phyloP scores from a whole-genome alignment of 2,888 invertebrate species.

The Chydorus sphaericus region DNA sequence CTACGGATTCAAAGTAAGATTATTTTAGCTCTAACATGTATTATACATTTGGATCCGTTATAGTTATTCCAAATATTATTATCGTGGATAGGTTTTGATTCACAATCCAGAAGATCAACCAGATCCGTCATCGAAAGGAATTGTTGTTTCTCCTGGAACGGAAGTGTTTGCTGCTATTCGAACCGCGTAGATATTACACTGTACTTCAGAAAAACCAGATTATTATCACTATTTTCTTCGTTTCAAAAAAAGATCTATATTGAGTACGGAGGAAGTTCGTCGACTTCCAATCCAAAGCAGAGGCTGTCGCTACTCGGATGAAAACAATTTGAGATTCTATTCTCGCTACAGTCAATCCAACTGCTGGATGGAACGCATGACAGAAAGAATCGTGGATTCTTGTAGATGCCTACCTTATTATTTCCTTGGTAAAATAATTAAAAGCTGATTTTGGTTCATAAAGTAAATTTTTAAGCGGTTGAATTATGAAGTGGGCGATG shows the following conservation, averaged over 20 bases:
- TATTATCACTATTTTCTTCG: too few relatives aligned
- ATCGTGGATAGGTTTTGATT: conserved; percentile 12
- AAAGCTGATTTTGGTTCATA: too few relatives aligned
- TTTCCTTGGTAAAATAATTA: too few relatives aligned
- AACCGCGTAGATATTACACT: too few relatives aligned
- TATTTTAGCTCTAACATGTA: too few relatives aligned
- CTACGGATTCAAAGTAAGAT: conserved; percentile 12
- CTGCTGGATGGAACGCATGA: conserved; percentile 9
- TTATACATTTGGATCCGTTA: background rate
- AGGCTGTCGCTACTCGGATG: conserved; percentile 7
- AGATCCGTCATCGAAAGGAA: conserved; percentile 8
- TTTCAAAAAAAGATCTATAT: too few relatives aligned
- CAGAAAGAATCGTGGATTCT: background rate
- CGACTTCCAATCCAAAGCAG: background rate
- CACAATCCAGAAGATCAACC: conserved; percentile 13
- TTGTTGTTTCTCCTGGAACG: conserved; percentile 6
- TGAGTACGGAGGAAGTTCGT: conserved; percentile 9
- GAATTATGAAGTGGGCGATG: conserved; percentile 7
- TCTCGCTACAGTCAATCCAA: conserved; percentile 11
- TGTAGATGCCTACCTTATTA: conserved; percentile 13
- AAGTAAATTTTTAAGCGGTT: too few relatives aligned
- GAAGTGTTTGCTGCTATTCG: conserved; percentile 9
- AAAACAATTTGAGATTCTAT: conserved; percentile 3
- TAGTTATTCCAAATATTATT: too few relatives aligned
- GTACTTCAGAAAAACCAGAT: too few relatives aligned